A percentile compares a stretch with the other conserved stretches of the same genome.
These are phyloP conservation scores for Chaetogeoica ovagalla DNA, from an alignment of 2,888 invertebrate species.

Conservation along the genomic window DNA sequence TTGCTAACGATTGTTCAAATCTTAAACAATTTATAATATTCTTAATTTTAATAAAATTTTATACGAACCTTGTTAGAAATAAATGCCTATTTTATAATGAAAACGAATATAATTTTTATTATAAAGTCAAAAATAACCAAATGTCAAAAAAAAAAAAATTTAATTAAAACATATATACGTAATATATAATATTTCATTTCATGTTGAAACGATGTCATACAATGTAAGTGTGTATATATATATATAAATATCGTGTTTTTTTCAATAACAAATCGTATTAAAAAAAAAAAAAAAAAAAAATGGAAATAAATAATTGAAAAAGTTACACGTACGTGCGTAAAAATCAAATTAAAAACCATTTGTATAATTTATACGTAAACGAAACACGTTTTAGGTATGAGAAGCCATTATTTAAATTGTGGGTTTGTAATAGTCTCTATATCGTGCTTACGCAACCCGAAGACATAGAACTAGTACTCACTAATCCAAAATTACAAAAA, in stretches of 20 bases:
- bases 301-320: too few relatives aligned
- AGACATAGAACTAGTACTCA: slow-evolving; percentile 40
- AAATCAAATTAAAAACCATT: too few relatives aligned
- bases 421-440: slow-evolving; percentile 30
- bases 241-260: too few relatives aligned
- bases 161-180: too few relatives aligned
- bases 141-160: too few relatives aligned
- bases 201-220: too few relatives aligned
- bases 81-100: neutral
- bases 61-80: neutral
- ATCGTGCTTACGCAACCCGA: slow-evolving; percentile 42
- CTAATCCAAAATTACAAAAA: slow-evolving; percentile 29
- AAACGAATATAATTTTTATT: neutral
- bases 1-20: neutral
- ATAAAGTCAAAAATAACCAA: too few relatives aligned
- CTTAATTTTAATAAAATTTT: neutral
- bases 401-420: slow-evolving; percentile 21
- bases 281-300: too few relatives aligned
- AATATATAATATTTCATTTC: too few relatives aligned
- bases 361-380: neutral
- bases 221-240: too few relatives aligned
- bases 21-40: neutral
- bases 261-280: too few relatives aligned
- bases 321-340: too few relatives aligned
- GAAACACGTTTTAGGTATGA: slow-evolving; percentile 15